phyloP scores from a whole-genome alignment of 2,797 vertebrate genomes.

The Chloroceryle amazona region DNA sequence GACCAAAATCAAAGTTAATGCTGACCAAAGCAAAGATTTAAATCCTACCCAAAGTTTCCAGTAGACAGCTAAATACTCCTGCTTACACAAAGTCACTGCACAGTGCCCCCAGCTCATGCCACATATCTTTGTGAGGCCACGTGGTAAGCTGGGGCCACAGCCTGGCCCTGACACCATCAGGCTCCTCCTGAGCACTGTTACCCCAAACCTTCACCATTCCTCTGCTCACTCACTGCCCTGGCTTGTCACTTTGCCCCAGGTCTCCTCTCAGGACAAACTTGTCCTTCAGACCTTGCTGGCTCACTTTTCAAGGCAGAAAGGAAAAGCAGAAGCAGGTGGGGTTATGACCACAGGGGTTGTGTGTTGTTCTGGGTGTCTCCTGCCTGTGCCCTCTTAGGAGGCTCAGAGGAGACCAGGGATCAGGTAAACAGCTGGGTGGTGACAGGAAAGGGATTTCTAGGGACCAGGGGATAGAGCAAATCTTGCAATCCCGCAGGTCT shows the following conservation, averaged over 20 bases:
- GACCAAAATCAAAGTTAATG: background rate
- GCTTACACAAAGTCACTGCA: background rate
- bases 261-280: background rate
- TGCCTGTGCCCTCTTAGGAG: background rate
- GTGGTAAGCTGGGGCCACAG: background rate
- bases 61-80: background rate
- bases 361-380: background rate
- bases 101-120: background rate
- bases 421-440: background rate
- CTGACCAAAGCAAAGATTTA: background rate
- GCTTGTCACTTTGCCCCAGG: background rate
- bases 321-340: background rate
- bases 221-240: background rate
- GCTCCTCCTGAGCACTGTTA: background rate
- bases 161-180: background rate
- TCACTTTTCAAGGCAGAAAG: background rate
- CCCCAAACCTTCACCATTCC: background rate
- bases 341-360: rapidly evolving
- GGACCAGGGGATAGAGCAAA: background rate
- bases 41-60: rapidly evolving
- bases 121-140: background rate
- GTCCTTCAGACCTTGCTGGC: background rate
- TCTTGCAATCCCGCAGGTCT: background rate
- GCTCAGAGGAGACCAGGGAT: background rate
- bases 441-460: background rate